Evolutionary conservation across 2,113 vertebrate genomes (phyloP).

Genomic region (Centrocercus urophasianus): DNA sequence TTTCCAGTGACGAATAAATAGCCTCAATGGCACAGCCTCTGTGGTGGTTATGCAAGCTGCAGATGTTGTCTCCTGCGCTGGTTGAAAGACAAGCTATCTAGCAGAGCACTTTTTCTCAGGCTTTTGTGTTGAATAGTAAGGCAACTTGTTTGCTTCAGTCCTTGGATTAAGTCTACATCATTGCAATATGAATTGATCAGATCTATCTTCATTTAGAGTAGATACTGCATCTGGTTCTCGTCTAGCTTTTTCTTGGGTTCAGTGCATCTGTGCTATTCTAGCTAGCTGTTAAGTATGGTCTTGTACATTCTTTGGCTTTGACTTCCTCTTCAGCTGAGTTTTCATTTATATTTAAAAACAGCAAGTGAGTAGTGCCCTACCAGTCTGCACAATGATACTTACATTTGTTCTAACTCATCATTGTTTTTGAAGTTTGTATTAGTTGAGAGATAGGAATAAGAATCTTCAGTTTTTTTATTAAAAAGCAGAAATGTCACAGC

Average conservation of each 20-base stretch:
- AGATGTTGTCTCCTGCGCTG: neutral
- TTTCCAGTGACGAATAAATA: neutral
- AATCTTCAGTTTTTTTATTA: neutral
- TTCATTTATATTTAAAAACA: neutral
- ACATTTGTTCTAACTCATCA: neutral
- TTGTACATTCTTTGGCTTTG: fast-evolving
- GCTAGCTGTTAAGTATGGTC: neutral
- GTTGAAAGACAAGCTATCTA: neutral
- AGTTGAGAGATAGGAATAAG: neutral
- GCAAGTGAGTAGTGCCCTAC: neutral
- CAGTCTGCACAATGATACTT: neutral
- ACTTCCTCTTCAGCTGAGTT: neutral
- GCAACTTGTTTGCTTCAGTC: neutral
- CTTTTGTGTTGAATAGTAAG: neutral
- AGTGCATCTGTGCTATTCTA: neutral
- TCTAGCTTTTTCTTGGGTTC: neutral
- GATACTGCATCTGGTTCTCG: neutral
- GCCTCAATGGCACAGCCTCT: neutral
- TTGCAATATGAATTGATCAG: neutral
- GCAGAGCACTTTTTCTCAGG: neutral
- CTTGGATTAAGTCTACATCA: neutral
- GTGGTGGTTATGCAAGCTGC: neutral
- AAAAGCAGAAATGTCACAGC: neutral
- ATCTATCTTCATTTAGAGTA: neutral
- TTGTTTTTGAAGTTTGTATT: neutral